Conservation (phyloP, 37 sponge, comb jelly and placozoan species). For the Lycopodina hypogea region DNA sequence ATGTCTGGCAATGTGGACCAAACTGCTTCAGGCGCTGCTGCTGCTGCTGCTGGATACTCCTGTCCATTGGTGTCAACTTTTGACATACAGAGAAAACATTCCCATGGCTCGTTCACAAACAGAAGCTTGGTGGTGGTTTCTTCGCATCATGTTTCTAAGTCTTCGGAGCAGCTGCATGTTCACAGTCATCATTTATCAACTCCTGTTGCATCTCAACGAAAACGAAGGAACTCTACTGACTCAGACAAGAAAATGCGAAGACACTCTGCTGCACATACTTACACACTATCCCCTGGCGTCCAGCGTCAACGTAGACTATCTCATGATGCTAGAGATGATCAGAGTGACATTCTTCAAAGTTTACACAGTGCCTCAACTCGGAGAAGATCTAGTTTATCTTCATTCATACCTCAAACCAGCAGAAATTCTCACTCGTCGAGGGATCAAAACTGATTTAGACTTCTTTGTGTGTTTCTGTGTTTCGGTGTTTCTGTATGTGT, state of each 20-base stretch:
- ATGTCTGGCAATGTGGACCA: too few species aligned
- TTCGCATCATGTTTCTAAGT: background rate
- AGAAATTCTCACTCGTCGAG: too few species aligned
- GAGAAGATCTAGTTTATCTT: background rate
- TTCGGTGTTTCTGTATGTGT: too few species aligned
- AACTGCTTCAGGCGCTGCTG: too few species aligned
- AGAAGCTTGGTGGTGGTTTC: too few species aligned
- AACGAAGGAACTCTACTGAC: slow-evolving; percentile 32
- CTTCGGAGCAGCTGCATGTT: slow-evolving; percentile 1
- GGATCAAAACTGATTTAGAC: too few species aligned
- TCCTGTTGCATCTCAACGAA: slow-evolving; percentile 3
- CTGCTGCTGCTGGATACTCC: too few species aligned
- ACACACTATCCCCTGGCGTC: background rate
- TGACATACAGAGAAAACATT: background rate
- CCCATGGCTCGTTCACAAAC: background rate
- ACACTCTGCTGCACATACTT: slow-evolving; percentile 6
- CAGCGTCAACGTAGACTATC: slow-evolving; percentile 25
- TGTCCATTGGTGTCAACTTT: background rate
- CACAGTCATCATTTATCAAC: background rate
- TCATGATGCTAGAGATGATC: slow-evolving; percentile 36
- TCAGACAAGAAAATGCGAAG: slow-evolving; percentile 18
- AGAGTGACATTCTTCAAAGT: slow-evolving; percentile 25
- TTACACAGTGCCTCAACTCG: slow-evolving; percentile 14
- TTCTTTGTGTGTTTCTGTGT: too few species aligned
- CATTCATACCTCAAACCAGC: background rate